Evolutionary conservation across 2,113 vertebrate genomes (phyloP).

Genomic region (Fulmarus glacialis): DNA sequence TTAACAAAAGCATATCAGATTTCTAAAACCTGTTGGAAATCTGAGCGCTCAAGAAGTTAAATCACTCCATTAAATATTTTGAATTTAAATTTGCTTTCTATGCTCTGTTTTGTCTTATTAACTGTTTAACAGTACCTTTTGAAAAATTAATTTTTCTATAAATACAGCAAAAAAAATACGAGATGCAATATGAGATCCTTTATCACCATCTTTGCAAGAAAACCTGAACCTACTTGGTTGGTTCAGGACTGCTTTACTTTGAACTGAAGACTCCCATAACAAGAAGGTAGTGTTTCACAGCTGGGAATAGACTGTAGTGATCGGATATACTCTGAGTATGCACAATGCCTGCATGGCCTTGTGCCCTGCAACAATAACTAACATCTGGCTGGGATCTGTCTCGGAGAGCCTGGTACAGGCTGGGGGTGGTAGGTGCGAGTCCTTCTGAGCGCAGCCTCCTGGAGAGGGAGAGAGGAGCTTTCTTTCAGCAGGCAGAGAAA

Average conservation of each 20-base stretch:
- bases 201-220: background rate
- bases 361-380: background rate
- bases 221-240: background rate
- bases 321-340: fast-evolving
- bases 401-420: background rate
- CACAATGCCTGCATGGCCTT: too few species aligned
- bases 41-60: background rate
- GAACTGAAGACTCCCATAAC: background rate
- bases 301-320: background rate
- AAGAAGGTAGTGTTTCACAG: background rate
- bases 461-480: background rate
- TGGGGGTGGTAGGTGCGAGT: background rate
- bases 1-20: background rate
- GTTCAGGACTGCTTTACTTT: background rate
- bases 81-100: background rate
- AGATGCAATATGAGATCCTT: background rate
- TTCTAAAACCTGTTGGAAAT: background rate
- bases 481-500: background rate
- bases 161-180: background rate
- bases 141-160: background rate
- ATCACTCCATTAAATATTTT: background rate
- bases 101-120: background rate
- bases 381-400: background rate
- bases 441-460: background rate
- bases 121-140: background rate